These are phyloP conservation scores for Agrypnus murinus DNA, from an alignment of 2,888 invertebrate genomes.

Conservation along the genomic window DNA sequence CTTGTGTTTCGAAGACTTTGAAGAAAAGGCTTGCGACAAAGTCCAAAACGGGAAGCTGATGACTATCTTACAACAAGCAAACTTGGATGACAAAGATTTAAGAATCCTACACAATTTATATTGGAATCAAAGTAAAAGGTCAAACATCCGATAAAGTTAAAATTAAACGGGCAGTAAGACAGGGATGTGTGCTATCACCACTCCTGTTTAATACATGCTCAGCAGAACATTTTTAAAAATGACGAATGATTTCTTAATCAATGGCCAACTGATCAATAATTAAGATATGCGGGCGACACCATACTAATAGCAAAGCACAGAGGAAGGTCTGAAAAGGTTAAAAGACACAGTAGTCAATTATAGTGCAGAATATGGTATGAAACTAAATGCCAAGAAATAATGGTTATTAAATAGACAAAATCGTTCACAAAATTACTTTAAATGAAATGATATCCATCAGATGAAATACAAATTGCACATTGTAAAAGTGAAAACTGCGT, in stretches of 20 bases:
- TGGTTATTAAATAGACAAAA: constrained; percentile 1
- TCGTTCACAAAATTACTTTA: background rate
- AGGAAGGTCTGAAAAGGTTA: background rate
- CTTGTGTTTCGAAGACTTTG: background rate
- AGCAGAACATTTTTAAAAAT: no score
- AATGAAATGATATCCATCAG: background rate
- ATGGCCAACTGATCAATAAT: background rate
- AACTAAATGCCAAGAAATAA: background rate
- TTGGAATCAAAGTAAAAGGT: no score
- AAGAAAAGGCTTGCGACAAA: background rate
- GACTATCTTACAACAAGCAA: background rate
- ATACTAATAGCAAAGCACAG: constrained; percentile 1
- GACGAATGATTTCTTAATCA: background rate
- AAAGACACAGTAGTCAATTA: background rate
- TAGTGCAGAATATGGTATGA: background rate
- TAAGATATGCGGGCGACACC: no score
- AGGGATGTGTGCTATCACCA: no score
- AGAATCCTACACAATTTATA: no score
- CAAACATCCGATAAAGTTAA: background rate
- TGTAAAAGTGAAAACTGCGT: background rate
- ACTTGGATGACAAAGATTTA: no score
- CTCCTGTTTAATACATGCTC: no score
- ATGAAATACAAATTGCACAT: background rate
- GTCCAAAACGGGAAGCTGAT: background rate
- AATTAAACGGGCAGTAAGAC: no score